phyloP scores from a whole-genome alignment of 2,888 invertebrate species.

The Bembecia ichneumoniformis region DNA sequence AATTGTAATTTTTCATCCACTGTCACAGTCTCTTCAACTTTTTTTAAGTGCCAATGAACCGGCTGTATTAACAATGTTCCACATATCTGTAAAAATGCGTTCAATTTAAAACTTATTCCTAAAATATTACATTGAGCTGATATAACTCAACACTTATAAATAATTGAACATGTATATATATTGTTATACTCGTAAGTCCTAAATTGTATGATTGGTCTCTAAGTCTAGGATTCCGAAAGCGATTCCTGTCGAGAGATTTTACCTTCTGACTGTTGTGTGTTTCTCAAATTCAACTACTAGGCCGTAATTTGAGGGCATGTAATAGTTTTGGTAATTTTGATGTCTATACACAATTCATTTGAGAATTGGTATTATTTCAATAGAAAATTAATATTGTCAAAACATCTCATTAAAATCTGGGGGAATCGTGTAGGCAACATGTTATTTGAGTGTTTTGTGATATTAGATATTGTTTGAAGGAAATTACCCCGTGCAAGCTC shows the following conservation, averaged over 20 bases:
- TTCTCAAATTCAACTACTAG: no score
- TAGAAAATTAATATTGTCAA: not conserved
- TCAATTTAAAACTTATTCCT: no score
- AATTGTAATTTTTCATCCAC: constrained; percentile 49
- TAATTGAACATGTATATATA: no score
- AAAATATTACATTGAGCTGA: no score
- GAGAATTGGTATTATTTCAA: not conserved
- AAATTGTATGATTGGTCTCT: no score
- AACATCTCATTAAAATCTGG: not conserved
- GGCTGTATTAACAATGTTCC: constrained; percentile 74
- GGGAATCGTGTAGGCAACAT: not conserved
- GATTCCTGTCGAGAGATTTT: no score
- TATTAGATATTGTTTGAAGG: constrained; percentile 4
- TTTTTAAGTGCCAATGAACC: constrained; percentile 69
- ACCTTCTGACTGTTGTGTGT: no score
- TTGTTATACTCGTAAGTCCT: no score
- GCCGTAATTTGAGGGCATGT: not conserved
- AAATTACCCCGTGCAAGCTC: constrained; percentile 75
- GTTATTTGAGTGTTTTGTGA: constrained; percentile 6
- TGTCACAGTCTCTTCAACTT: constrained; percentile 44
- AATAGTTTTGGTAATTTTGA: not conserved
- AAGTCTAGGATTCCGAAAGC: no score
- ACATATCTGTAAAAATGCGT: constrained; percentile 49
- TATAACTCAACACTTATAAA: no score
- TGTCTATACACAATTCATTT: not conserved